Conservation (phyloP, 1,140 invertebrate species). For the Panulirus ornatus region DNA sequence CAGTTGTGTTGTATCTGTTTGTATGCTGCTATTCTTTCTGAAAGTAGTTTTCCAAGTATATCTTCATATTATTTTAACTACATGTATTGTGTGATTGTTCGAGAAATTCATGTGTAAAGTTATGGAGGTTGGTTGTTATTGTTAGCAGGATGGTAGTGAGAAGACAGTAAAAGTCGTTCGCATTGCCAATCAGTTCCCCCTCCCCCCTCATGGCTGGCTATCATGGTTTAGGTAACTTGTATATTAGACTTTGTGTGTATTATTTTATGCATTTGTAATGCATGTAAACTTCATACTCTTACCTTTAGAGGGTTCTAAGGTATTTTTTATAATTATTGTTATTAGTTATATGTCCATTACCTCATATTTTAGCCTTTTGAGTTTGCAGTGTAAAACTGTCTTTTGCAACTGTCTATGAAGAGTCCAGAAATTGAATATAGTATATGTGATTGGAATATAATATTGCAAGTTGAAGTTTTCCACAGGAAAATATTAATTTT, state of each 20-base stretch:
- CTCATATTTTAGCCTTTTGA: conserved; percentile 48
- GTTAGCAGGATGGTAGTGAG: background rate
- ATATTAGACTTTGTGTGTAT: conserved; percentile 16
- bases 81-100: background rate
- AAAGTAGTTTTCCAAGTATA: too few species aligned
- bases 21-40: too few species aligned
- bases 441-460: background rate
- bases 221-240: conserved; percentile 7
- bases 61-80: too few species aligned
- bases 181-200: background rate
- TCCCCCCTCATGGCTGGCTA: background rate
- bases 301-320: conserved; percentile 43
- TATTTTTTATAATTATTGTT: conserved; percentile 17
- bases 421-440: background rate
- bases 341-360: conserved; percentile 37
- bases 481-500: too few species aligned
- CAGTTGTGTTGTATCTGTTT: too few species aligned
- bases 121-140: background rate
- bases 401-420: background rate
- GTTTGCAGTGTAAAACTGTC: conserved; percentile 31
- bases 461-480: background rate
- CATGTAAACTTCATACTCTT: conserved; percentile 19
- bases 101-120: background rate
- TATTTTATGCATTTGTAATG: conserved; percentile 26
- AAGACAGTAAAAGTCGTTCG: background rate